Conservation (phyloP, 2,113 vertebrate species). For the Mugil cephalus region DNA sequence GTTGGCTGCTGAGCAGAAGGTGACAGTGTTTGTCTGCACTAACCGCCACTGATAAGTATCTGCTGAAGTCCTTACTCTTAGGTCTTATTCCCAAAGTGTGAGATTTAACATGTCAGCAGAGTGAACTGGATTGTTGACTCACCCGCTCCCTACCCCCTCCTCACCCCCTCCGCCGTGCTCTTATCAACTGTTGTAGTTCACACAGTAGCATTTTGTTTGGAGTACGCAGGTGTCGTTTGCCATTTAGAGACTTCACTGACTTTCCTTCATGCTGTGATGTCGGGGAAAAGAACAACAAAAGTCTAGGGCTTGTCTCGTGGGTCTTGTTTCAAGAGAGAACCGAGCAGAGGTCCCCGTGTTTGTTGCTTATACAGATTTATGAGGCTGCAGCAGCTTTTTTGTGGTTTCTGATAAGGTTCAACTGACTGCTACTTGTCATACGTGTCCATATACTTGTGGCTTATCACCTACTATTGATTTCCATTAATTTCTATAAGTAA, state of each 20-base stretch:
- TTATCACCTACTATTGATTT: too few relatives aligned
- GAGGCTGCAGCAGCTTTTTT: not conserved
- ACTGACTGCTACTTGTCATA: too few relatives aligned
- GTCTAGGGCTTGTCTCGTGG: slow-evolving; percentile 40
- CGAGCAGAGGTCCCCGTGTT: slow-evolving; percentile 31
- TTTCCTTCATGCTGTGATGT: slow-evolving; percentile 57
- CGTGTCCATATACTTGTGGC: too few relatives aligned
- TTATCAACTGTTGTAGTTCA: slow-evolving; percentile 67
- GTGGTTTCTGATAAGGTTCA: too few relatives aligned
- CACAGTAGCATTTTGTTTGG: slow-evolving; percentile 77
- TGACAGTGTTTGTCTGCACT: slow-evolving; percentile 71
- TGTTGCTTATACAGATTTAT: slow-evolving; percentile 36
- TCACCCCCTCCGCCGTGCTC: slow-evolving; percentile 3
- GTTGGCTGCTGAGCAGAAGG: slow-evolving; percentile 59
- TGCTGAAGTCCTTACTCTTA: slow-evolving; percentile 74
- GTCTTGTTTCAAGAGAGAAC: slow-evolving; percentile 56
- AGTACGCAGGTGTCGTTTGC: slow-evolving; percentile 61
- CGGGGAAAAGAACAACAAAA: slow-evolving; percentile 24
- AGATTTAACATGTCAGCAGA: slow-evolving; percentile 81
- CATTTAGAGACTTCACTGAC: slow-evolving; percentile 51
- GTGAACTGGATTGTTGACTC: slow-evolving; percentile 60
- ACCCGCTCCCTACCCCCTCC: slow-evolving; percentile 18
- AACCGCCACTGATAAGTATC: slow-evolving; percentile 82
- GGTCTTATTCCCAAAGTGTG: slow-evolving; percentile 77
- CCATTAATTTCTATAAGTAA: too few relatives aligned